Evolutionary conservation across 1,140 invertebrate genomes (phyloP).

Genomic region (Drosophila funebris): DNA sequence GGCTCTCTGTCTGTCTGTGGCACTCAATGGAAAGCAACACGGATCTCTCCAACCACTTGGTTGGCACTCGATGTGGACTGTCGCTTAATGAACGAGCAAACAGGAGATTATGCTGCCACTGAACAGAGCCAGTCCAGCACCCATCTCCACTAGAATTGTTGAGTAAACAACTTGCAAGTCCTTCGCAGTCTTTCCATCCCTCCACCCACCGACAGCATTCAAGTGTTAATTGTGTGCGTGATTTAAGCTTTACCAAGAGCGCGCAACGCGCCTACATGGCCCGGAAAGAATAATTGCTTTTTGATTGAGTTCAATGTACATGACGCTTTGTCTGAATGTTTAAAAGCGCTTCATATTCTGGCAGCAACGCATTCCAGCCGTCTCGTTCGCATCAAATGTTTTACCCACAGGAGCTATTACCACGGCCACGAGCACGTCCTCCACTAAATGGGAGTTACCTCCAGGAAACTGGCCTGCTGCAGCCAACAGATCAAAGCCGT

Average conservation of each 20-base stretch:
- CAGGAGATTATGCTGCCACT: constrained; percentile 71
- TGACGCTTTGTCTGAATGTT: constrained; percentile 45
- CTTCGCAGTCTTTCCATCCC: constrained; percentile 21
- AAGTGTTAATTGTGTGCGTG: constrained; percentile 80
- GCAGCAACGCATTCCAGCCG: constrained; percentile 21
- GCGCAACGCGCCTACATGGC: constrained; percentile 20
- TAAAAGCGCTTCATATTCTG: constrained; percentile 36
- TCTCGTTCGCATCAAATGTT: constrained; percentile 45
- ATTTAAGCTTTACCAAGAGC: constrained; percentile 62
- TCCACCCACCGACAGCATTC: constrained; percentile 28
- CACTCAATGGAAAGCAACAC: constrained; percentile 57
- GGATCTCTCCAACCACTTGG: constrained; percentile 41
- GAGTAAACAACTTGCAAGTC: constrained; percentile 66
- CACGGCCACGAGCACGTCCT: constrained; percentile 41
- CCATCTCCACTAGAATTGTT: constrained; percentile 36
- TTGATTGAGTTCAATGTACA: constrained; percentile 74
- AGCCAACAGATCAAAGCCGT: background rate
- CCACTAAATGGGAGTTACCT: constrained; percentile 41
- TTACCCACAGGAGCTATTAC: constrained; percentile 53
- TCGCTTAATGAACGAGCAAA: constrained; percentile 68
- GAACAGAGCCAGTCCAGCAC: constrained; percentile 36
- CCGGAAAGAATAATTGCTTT: constrained; percentile 73
- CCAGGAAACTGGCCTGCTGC: background rate
- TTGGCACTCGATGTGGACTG: constrained; percentile 30
- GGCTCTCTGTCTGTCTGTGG: background rate